Percentiles rank a stretch among this genome's conserved stretches.
Evolutionary conservation across 2,888 invertebrate species (phyloP).

Genomic region (Neocrepidodera transversa): DNA sequence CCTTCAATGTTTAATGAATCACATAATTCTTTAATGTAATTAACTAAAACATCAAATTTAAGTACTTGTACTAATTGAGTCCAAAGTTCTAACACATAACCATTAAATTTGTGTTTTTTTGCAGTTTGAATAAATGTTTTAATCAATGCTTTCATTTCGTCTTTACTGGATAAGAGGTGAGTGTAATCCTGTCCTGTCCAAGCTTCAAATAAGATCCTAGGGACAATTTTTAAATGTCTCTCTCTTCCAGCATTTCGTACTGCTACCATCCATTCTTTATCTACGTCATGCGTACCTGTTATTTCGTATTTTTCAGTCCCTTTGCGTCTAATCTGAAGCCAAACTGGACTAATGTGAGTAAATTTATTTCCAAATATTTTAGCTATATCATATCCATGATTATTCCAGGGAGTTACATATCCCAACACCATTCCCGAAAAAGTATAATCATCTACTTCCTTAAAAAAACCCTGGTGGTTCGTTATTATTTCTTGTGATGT

Average conservation of each 20-base stretch:
- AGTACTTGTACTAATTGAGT: conserved; percentile 78
- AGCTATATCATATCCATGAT: conserved; percentile 90
- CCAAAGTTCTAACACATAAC: conserved; percentile 90
- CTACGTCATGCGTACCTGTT: conserved; percentile 82
- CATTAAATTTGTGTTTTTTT: conserved; percentile 83
- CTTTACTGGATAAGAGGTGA: conserved; percentile 71
- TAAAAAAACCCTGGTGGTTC: conserved; percentile 78
- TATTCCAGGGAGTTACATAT: conserved; percentile 98
- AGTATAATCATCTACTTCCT: conserved; percentile 69
- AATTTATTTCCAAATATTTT: conserved; percentile 90
- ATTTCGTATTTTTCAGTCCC: conserved; percentile 70
- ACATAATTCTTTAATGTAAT: conserved; percentile 71
- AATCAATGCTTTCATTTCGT: conserved; percentile 72
- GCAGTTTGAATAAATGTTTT: conserved; percentile 68
- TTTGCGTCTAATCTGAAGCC: conserved; percentile 84
- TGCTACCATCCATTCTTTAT: conserved; percentile 81
- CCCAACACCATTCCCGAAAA: conserved; percentile 82
- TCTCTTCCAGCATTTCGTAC: conserved; percentile 67
- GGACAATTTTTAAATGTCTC: conserved; percentile 74
- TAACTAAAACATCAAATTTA: conserved; percentile 65
- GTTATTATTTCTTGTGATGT: conserved; percentile 76
- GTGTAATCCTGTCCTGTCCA: conserved; percentile 81
- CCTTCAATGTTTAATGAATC: conserved; percentile 65
- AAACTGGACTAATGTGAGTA: conserved; percentile 91
- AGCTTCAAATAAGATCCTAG: conserved; percentile 87